Percentiles rank a stretch among this genome's conserved stretches.
Evolutionary conservation across 2,797 vertebrate genomes (phyloP).

Genomic region (Merluccius polli): DNA sequence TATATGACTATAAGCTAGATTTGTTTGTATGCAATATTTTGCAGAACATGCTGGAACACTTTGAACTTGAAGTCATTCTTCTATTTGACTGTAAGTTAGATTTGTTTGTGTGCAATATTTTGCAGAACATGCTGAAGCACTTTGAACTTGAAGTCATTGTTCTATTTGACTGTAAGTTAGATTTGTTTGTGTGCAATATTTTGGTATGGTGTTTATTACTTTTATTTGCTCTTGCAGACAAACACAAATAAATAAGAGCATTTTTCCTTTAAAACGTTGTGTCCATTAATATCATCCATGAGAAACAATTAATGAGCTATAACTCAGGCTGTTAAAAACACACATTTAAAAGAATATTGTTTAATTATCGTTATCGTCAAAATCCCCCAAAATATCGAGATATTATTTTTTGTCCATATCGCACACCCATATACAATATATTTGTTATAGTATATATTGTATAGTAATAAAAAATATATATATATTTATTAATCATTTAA

Average conservation of each 20-base stretch:
- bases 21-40: background rate
- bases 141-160: no score
- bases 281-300: background rate
- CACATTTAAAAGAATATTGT: background rate
- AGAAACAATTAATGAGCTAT: background rate
- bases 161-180: no score
- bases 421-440: background rate
- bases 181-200: no score
- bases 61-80: no score
- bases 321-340: background rate
- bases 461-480: no score
- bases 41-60: no score
- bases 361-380: background rate
- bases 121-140: no score
- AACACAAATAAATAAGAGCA: background rate
- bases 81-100: no score
- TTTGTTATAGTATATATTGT: background rate
- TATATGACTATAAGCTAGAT: background rate
- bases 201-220: background rate
- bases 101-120: no score
- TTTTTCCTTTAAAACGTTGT: background rate
- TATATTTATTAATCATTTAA: background rate
- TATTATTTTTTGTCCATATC: background rate
- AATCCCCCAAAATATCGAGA: background rate
- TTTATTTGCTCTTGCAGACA: background rate